A percentile compares a stretch with the other conserved stretches of the same genome.
phyloP scores from a whole-genome alignment of 92 coral and sea anemone genomes.

The Parazoanthus darwini region DNA sequence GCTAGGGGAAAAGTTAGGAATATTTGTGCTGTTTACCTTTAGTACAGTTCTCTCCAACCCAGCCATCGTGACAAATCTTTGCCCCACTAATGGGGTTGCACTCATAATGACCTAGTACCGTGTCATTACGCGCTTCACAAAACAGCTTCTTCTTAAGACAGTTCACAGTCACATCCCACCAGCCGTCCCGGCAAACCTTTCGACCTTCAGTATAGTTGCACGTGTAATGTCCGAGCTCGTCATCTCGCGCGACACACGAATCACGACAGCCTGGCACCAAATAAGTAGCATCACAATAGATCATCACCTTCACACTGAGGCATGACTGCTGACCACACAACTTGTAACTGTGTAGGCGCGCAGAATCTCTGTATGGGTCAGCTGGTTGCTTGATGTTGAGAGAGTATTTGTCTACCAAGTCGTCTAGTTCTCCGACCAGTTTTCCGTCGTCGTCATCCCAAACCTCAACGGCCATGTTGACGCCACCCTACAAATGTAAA shows the following conservation, averaged over 20 bases:
- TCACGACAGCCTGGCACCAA: slow-evolving; percentile 73
- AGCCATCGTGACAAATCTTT: slow-evolving; percentile 63
- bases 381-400: slow-evolving; percentile 53
- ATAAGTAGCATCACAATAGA: slow-evolving; percentile 74
- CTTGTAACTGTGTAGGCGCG: slow-evolving; percentile 31
- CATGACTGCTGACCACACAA: slow-evolving; percentile 74
- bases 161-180: slow-evolving; percentile 70
- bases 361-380: slow-evolving; percentile 44
- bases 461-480: slow-evolving; percentile 67
- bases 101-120: slow-evolving; percentile 69
- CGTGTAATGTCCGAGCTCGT: slow-evolving; percentile 63
- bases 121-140: slow-evolving; percentile 80
- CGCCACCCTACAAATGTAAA: slow-evolving; percentile 38
- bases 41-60: slow-evolving; percentile 82
- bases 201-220: slow-evolving; percentile 72
- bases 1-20: not conserved
- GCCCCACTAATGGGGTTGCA: slow-evolving; percentile 76
- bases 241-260: slow-evolving; percentile 72
- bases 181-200: slow-evolving; percentile 70
- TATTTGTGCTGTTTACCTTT: slow-evolving; percentile 46
- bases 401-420: slow-evolving; percentile 77
- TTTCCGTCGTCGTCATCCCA: slow-evolving; percentile 90
- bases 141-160: slow-evolving; percentile 66
- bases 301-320: slow-evolving; percentile 54
- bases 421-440: slow-evolving; percentile 68